A percentile compares a stretch with the other conserved stretches of the same genome.
phyloP scores from a whole-genome alignment of 2,888 invertebrate species.

The Bruchidius siliquastri region DNA sequence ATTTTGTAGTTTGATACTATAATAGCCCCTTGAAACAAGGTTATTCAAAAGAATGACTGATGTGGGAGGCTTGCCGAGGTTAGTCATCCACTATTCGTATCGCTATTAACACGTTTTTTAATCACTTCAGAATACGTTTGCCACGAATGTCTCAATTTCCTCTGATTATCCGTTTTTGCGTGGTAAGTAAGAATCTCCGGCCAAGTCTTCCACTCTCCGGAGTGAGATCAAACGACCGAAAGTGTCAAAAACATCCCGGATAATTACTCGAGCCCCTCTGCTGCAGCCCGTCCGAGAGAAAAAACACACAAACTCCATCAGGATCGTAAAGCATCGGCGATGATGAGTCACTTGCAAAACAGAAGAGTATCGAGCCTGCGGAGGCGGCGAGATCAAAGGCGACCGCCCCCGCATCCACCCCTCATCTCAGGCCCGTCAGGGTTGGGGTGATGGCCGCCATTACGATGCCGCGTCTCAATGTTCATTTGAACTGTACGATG shows the following conservation, averaged over 20 bases:
- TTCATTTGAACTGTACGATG: constrained; percentile 39
- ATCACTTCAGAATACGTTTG: too few relatives aligned
- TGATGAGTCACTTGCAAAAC: constrained; percentile 51
- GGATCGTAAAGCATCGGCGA: not conserved
- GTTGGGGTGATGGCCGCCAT: constrained; percentile 42
- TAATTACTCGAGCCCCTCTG: not conserved
- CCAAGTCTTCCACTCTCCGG: not conserved
- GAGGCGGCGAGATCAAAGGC: constrained; percentile 61
- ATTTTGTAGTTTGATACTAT: too few relatives aligned
- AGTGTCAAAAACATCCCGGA: not conserved
- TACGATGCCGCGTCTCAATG: constrained; percentile 43
- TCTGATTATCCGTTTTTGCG: not conserved
- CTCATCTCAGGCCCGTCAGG: constrained; percentile 39
- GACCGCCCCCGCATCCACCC: constrained; percentile 48
- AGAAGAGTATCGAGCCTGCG: constrained; percentile 31
- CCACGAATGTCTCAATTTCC: not conserved
- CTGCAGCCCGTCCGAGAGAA: not conserved
- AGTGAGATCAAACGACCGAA: not conserved
- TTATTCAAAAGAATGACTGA: too few relatives aligned
- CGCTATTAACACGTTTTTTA: too few relatives aligned
- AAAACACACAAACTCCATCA: not conserved
- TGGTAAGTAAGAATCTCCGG: not conserved
- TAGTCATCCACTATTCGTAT: too few relatives aligned
- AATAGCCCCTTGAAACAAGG: too few relatives aligned
- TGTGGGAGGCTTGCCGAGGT: too few relatives aligned